These are phyloP conservation scores for Oxycera nigricornis DNA, from an alignment of 2,888 invertebrate genomes.

Conservation along the genomic window DNA sequence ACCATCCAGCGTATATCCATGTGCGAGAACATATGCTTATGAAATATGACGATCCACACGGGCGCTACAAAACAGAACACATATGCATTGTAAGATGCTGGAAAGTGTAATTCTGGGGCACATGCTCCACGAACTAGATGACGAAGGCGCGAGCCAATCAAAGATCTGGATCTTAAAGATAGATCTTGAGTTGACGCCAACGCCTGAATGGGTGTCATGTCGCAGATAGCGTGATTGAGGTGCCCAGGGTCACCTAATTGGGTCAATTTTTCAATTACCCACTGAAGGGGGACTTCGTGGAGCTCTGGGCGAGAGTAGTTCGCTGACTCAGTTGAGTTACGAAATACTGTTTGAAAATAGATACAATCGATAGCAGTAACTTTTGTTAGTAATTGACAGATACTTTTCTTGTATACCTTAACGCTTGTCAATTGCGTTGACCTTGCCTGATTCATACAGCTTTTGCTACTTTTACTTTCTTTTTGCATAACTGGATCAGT, in stretches of 20 bases:
- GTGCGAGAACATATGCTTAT: background rate
- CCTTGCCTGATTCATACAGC: no score
- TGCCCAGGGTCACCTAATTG: slow-evolving; percentile 33
- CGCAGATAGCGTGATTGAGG: slow-evolving; percentile 23
- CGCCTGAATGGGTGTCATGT: slow-evolving; percentile 13
- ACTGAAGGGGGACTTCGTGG: slow-evolving; percentile 5
- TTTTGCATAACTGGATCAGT: no score
- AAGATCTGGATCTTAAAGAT: background rate
- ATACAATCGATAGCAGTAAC: background rate
- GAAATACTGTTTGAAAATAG: background rate
- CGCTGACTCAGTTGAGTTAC: slow-evolving; percentile 15
- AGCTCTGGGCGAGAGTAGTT: background rate
- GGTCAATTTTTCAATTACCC: slow-evolving; percentile 7
- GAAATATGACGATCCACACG: background rate
- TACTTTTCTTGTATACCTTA: background rate
- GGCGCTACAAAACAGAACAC: background rate
- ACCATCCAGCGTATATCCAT: background rate
- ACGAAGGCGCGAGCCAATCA: background rate
- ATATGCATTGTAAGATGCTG: background rate
- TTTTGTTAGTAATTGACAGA: background rate
- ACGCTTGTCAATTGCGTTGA: background rate
- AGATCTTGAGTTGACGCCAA: background rate
- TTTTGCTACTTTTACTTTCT: no score
- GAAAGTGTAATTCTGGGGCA: slow-evolving; percentile 5
- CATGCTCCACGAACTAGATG: background rate